Evolutionary conservation across 2,888 invertebrate species (phyloP).

Genomic region (Lagria hirta): DNA sequence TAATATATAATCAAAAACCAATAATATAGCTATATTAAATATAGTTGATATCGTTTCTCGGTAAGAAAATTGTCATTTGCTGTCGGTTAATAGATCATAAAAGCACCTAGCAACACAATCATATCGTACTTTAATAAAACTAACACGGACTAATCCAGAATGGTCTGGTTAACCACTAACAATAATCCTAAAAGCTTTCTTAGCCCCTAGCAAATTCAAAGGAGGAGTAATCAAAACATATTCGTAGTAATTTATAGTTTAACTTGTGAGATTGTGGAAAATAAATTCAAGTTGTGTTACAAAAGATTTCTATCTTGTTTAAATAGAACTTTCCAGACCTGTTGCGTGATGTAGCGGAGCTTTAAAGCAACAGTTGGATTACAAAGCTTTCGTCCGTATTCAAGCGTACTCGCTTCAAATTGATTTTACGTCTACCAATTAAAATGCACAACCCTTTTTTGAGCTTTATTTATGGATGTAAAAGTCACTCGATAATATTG

Average conservation of each 20-base stretch:
- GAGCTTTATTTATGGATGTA: no score
- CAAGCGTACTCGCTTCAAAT: constrained; percentile 39
- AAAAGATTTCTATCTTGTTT: no score
- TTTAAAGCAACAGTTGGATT: constrained; percentile 42
- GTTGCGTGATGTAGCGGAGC: constrained; percentile 35
- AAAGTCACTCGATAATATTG: no score
- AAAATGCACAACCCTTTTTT: constrained; percentile 25
- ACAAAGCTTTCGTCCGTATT: constrained; percentile 27
- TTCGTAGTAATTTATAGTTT: background rate
- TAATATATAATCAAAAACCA: no score
- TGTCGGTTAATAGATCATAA: constrained; percentile 11
- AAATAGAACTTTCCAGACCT: no score
- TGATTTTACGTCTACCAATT: constrained; percentile 39
- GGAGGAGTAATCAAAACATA: no score
- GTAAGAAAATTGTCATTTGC: no score
- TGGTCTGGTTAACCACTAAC: constrained; percentile 9
- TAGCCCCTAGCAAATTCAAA: background rate
- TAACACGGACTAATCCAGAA: constrained; percentile 13
- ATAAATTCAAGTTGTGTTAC: no score
- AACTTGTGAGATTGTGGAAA: background rate
- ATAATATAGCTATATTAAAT: no score
- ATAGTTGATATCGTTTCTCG: no score
- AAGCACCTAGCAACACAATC: constrained; percentile 9
- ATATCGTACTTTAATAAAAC: constrained; percentile 11
- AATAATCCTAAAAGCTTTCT: constrained; percentile 12